phyloP scores from a whole-genome alignment of 1,140 invertebrate genomes.

The Sarcophaga peregrina region DNA sequence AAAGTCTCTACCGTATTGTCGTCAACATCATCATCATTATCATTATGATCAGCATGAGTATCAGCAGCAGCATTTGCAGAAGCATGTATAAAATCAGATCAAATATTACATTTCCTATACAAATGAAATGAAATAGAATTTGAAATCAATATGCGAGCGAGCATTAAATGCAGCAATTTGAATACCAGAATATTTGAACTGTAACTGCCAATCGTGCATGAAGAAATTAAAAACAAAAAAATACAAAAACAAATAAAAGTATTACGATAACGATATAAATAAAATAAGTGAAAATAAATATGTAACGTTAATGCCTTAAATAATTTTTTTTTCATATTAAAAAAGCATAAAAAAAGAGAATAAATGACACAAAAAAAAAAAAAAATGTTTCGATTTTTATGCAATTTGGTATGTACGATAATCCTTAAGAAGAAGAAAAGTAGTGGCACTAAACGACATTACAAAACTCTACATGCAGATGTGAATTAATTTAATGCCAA shows the following conservation, averaged over 20 bases:
- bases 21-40: background rate
- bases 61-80: background rate
- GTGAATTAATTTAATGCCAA: no score
- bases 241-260: background rate
- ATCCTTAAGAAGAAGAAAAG: no score
- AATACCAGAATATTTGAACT: constrained; percentile 19
- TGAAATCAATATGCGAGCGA: background rate
- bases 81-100: constrained; percentile 20
- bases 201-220: constrained; percentile 26
- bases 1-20: background rate
- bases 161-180: background rate
- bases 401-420: no score
- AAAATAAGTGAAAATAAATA: constrained; percentile 9
- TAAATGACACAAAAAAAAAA: no score
- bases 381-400: no score
- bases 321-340: background rate
- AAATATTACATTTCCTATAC: background rate
- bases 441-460: no score
- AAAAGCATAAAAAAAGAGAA: no score
- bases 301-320: background rate
- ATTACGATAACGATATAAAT: background rate
- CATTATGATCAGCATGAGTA: background rate
- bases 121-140: background rate
- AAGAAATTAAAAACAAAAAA: background rate
- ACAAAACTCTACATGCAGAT: no score